Evolutionary conservation across 2,888 invertebrate genomes (phyloP).

Genomic region (Camponotus fellah): DNA sequence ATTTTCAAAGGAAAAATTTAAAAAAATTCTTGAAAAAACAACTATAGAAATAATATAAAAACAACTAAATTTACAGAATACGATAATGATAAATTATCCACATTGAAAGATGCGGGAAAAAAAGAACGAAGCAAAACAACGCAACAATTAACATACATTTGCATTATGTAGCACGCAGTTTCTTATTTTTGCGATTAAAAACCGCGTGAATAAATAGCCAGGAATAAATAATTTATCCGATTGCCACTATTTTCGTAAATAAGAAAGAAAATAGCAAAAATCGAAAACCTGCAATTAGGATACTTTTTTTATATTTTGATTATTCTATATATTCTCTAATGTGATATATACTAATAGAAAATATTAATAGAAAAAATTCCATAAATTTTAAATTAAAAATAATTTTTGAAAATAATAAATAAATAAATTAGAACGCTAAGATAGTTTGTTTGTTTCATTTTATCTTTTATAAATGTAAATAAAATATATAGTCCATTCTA

Average conservation of each 20-base stretch:
- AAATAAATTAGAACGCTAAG: not conserved
- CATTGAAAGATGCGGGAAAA: not conserved
- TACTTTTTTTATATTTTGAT: not conserved
- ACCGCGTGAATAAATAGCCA: not conserved
- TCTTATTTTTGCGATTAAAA: not conserved
- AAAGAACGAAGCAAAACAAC: not conserved
- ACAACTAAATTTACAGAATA: not conserved
- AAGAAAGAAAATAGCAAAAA: not conserved
- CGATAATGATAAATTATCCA: not conserved
- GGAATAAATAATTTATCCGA: not conserved
- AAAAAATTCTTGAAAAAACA: not conserved
- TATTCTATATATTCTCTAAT: not conserved
- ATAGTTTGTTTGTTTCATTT: not conserved
- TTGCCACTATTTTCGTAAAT: not conserved
- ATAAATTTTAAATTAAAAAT: not conserved
- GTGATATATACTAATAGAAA: not conserved
- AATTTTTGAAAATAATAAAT: not conserved
- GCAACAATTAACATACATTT: constrained; percentile 36
- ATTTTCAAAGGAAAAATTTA: not conserved
- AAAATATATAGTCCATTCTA: not conserved
- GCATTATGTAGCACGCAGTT: not conserved
- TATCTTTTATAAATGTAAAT: not conserved
- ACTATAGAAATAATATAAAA: not conserved
- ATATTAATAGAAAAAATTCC: not conserved
- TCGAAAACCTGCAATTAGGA: not conserved